Base-by-base conservation (phyloP, 2,888 invertebrate species). In the Pemphredon lugubris region DNA sequence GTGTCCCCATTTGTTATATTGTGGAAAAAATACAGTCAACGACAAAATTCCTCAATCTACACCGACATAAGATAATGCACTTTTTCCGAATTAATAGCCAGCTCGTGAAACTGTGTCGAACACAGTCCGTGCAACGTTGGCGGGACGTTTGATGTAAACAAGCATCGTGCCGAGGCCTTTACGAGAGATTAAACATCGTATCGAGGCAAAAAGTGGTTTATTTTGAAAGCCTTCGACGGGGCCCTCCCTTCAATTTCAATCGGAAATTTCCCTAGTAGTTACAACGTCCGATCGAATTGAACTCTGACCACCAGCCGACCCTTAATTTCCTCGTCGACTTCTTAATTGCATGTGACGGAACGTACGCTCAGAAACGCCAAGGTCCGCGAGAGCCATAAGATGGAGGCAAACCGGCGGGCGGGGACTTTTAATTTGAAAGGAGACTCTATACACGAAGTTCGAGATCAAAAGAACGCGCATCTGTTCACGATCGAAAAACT, bases 261-360 rank as follows among this genome's bases (percentile, higher is more conserved):
- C 58, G 30, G 44, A 45, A 59, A 57, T 48, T 48, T 53, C 51
- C 11, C 44, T 18, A 50, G n/a, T 20, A 51, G 45, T 44, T 32
- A 54, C 11, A 44, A 18, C 26, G n/a, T n/a, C 14, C 48, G 61
- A 59, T 72, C 58, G 50, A 69, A 79, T 75, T 65, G 82, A 79
- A 72, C 79, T 81, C 54, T 79, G 81, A 75, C 74, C 78, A 47
- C 64, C 60, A 45, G 23, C 48, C 63, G 72, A 77, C 79, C 82
- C 75, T 70, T 79, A 68, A 81, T 78, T 81, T 81, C 75, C 81
- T 72, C 65, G 59, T 67, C 75, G 68, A 72, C 75, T 81, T 79
- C 79, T 79, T 79, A 79, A 79, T 79, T 78, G 69, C 71, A 78
- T 34, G 71, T 42, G 64, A 30, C 50, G 60, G 50, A 77, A 79